Evolutionary conservation across 2,888 invertebrate species (phyloP), one percentile per base, ranked within the genome.

Genomic region (Lymantria dispar): DNA sequence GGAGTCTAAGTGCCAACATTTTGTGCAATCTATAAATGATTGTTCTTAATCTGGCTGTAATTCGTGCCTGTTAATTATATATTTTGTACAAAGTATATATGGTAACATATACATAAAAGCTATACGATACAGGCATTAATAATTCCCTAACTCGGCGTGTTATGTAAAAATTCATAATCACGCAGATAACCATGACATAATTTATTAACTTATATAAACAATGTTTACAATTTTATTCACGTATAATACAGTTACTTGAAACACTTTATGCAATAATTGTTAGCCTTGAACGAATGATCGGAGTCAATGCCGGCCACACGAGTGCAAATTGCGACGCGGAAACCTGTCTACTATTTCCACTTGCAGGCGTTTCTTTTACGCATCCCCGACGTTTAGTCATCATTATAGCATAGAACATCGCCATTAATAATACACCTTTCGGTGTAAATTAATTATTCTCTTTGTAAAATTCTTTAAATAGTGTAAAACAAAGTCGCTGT

Each of bases 261-360:
- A 65, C 64, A 68, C 65, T 65, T 73, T 70, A 74, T 72, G 76
- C 68, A 76, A 78, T 74, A 75, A 72, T 67, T 68, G 63, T 76
- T 78, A 83, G 74, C 82, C 83, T 85, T 85, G 83, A 79, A 80
- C 68, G 65, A 64, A 67, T 72, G 70, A 78, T 76, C 66, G 65
- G 70, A 73, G 63, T 76, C 74, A 76, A 79, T 76, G 79, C 72
- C 79, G 75, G 76, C 69, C 72, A 72, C 71, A 68, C 67, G 69
- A 57, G 63, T 58, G 63, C 73, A 76, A 77, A 80, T 79, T 76
- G 76, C 75, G 54, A 70, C 68, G 70, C 68, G 66, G 63, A 74
- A 78, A 78, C 80, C 74, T 62, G 77, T 73, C 71, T 45, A 57
- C 50, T 49, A 56, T 58, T 58, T 59, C 48, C 55, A 46, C 43